Conservation (phyloP, 2,888 invertebrate genomes). For the Napeogenes inachia region DNA sequence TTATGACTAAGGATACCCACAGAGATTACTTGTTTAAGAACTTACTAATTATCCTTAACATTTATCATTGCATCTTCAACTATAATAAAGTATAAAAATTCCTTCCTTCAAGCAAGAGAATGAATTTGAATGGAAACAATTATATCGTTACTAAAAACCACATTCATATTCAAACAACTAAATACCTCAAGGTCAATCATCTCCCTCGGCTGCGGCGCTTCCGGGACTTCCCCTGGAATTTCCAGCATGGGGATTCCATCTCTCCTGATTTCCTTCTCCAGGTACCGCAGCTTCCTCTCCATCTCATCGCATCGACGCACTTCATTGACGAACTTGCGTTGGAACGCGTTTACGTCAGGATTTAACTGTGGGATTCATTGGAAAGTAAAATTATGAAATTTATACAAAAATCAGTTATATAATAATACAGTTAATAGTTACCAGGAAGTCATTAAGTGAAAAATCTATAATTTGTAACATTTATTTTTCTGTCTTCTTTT, state of each 20-base stretch:
- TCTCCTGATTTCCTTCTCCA: conserved; percentile 98
- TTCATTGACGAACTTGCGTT: conserved; percentile 95
- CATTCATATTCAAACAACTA: background rate
- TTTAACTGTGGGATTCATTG: conserved; percentile 80
- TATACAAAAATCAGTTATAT: background rate
- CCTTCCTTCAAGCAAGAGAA: too few relatives aligned
- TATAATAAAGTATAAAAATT: too few relatives aligned
- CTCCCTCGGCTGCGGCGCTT: conserved; percentile 99
- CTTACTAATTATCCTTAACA: too few relatives aligned
- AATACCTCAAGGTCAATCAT: conserved; percentile 98
- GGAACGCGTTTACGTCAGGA: conserved; percentile 90
- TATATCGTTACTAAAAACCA: too few relatives aligned
- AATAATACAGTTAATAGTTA: too few relatives aligned
- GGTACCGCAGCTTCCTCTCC: conserved; percentile 96
- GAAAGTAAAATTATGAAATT: conserved; percentile 30
- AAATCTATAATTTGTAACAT: too few relatives aligned
- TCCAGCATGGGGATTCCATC: conserved; percentile 98
- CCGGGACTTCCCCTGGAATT: conserved; percentile 97
- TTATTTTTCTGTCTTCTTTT: too few relatives aligned
- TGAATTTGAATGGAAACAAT: too few relatives aligned
- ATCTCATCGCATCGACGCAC: conserved; percentile 95
- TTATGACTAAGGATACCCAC: too few relatives aligned
- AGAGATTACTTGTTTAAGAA: too few relatives aligned
- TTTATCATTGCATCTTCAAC: too few relatives aligned
- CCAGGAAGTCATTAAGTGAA: too few relatives aligned